Conservation (phyloP, 1,140 invertebrate genomes). For the Plodia interpunctella region DNA sequence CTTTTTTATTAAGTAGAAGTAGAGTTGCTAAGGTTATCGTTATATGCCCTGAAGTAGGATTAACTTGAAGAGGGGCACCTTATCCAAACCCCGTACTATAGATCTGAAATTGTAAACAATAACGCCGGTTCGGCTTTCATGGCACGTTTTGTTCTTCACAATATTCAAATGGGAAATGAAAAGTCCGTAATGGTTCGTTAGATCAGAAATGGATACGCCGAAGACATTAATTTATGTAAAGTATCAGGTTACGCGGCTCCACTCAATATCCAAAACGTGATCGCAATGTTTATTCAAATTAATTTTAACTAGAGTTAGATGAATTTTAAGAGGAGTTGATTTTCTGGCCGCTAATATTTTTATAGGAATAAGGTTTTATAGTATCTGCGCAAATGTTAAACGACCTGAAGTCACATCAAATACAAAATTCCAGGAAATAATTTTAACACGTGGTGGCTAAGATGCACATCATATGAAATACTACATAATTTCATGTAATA, state of each 20-base stretch:
- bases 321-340: not conserved
- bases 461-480: too few relatives aligned
- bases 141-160: conserved; percentile 53
- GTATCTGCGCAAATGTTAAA: too few relatives aligned
- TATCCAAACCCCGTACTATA: conserved; percentile 3
- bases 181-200: conserved; percentile 64
- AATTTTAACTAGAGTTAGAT: conserved; percentile 15
- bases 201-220: conserved; percentile 40
- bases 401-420: too few relatives aligned
- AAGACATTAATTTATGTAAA: conserved; percentile 58
- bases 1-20: too few relatives aligned
- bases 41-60: conserved; percentile 1
- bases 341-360: too few relatives aligned
- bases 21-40: not conserved
- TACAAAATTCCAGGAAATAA: too few relatives aligned
- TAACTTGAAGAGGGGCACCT: conserved; percentile 10
- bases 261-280: conserved; percentile 59
- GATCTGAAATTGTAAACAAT: conserved; percentile 2
- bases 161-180: conserved; percentile 60
- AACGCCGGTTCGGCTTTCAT: conserved; percentile 26
- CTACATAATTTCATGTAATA: too few relatives aligned
- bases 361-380: too few relatives aligned
- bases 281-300: conserved; percentile 58
- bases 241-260: conserved; percentile 52
- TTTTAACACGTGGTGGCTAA: conserved; percentile 3